Percentiles rank a stretch among this genome's conserved stretches.
Conservation (phyloP, 2,113 vertebrate genomes). For the Lucifuga dentata region DNA sequence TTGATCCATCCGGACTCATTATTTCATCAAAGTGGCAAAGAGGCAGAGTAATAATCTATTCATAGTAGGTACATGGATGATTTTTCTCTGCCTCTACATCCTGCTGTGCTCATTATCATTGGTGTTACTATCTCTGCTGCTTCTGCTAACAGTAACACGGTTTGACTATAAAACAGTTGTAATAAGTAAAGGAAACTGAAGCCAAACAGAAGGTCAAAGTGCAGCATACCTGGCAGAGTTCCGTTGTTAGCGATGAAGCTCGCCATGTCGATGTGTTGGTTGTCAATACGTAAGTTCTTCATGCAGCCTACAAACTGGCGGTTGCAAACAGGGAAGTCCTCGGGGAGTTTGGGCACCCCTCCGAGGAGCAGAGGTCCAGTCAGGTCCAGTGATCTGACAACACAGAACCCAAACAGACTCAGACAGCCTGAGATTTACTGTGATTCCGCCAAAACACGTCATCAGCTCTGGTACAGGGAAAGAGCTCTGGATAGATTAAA, state of each 20-base stretch:
- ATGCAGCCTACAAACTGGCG: constrained; percentile 94
- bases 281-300: constrained; percentile 90
- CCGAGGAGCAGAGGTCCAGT: constrained; percentile 93
- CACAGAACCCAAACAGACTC: constrained; percentile 22
- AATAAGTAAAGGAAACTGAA: neutral
- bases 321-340: constrained; percentile 90
- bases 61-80: constrained; percentile 53
- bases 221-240: constrained; percentile 87
- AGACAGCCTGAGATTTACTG: neutral
- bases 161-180: constrained; percentile 12
- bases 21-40: constrained; percentile 44
- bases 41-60: constrained; percentile 58
- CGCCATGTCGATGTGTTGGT: constrained; percentile 90
- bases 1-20: constrained; percentile 51
- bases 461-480: constrained; percentile 11
- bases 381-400: constrained; percentile 91
- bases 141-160: constrained; percentile 10
- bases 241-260: constrained; percentile 96
- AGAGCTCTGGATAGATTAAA: too few relatives aligned
- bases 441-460: constrained; percentile 27
- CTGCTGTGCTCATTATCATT: constrained; percentile 56
- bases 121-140: constrained; percentile 22
- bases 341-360: constrained; percentile 91
- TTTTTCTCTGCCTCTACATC: constrained; percentile 38
- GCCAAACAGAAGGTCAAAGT: neutral